These are phyloP conservation scores for Aplysia californica DNA, from an alignment of 1,140 invertebrate genomes.

Conservation along the genomic window DNA sequence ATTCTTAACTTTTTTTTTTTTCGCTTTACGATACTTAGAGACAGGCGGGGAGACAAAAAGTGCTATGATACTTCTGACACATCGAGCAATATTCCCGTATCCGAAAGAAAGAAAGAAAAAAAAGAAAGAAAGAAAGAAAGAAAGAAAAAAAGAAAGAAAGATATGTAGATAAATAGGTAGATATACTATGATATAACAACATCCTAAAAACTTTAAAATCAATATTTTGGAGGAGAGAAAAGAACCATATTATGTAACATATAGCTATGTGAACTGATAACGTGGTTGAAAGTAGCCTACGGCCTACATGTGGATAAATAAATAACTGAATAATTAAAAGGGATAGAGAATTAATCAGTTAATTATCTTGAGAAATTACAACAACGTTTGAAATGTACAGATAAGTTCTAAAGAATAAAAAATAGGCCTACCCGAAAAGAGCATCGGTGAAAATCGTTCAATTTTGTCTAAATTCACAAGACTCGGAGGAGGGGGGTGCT, in stretches of 20 bases:
- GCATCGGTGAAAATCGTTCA: too few species aligned
- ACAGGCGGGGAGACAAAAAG: background rate
- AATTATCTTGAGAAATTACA: background rate
- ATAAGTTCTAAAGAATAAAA: too few species aligned
- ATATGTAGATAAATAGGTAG: background rate
- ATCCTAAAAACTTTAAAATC: background rate
- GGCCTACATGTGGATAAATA: background rate
- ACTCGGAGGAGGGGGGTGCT: too few species aligned
- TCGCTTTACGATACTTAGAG: too few species aligned
- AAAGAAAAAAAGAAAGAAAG: background rate
- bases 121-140: background rate
- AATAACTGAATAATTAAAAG: background rate
- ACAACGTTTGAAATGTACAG: too few species aligned
- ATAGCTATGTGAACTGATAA: background rate
- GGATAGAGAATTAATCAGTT: too few species aligned
- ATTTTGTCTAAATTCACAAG: too few species aligned
- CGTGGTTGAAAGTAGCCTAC: background rate
- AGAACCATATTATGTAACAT: background rate
- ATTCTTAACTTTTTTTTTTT: too few species aligned
- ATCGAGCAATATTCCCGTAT: background rate
- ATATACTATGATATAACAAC: background rate
- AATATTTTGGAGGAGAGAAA: background rate
- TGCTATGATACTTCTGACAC: background rate
- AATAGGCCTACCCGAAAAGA: too few species aligned
- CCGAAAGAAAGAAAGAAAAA: background rate